Evolutionary conservation across 2,113 vertebrate species (phyloP).

Genomic region (Rhagologus leucostigma): DNA sequence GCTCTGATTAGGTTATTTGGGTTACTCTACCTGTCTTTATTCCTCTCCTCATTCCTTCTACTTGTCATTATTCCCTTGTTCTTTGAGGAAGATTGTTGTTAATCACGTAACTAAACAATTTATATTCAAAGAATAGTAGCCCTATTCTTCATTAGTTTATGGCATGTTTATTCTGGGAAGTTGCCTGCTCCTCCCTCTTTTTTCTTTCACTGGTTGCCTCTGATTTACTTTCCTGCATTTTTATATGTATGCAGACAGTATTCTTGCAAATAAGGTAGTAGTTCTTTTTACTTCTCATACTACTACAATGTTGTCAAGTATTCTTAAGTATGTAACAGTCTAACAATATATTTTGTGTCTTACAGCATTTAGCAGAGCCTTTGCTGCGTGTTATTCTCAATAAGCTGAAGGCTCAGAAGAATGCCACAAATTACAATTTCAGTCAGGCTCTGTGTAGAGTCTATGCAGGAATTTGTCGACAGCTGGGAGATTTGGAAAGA

Average conservation of each 20-base stretch:
- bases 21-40: background rate
- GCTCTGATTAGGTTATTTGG: background rate
- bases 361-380: conserved; percentile 74
- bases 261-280: background rate
- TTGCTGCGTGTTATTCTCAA: conserved; percentile 77
- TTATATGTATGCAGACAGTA: background rate
- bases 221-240: background rate
- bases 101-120: background rate
- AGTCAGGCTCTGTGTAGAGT: conserved; percentile 88
- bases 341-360: background rate
- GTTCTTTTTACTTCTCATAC: background rate
- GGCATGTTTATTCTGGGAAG: background rate
- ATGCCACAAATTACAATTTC: conserved; percentile 41
- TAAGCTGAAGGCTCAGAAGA: conserved; percentile 81
- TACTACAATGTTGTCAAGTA: background rate
- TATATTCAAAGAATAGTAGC: background rate
- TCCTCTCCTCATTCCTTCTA: background rate
- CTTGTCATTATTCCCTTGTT: background rate
- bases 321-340: background rate
- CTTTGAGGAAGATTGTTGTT: background rate
- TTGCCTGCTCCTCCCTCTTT: background rate
- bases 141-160: background rate
- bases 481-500: conserved; percentile 81
- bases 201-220: background rate
- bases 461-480: conserved; percentile 86